Base-by-base conservation (phyloP, 1,140 invertebrate genomes). In the Caligus rogercresseyi region DNA sequence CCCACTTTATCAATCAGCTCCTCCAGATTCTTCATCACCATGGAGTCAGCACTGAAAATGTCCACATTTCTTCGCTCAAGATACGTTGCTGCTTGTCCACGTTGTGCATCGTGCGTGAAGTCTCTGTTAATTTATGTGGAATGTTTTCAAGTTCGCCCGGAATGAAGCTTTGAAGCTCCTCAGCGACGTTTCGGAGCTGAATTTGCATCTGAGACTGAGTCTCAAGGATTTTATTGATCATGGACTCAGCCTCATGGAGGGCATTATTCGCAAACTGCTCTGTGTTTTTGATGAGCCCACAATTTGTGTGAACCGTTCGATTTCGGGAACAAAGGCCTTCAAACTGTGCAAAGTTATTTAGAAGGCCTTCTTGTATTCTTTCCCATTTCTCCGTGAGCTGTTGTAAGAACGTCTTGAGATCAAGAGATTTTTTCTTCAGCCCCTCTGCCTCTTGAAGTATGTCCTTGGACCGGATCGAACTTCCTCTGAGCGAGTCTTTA, bases 1-100 rank as follows among this genome's bases (percentile, higher is more conserved):
- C 78, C 75, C 58, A 91, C 86, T 71, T 83, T 82, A 68, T 84
- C 78, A 24, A 79, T 78, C 0, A 92, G 74, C 54, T 80, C 78
- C 53, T 79, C 76, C 16, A 91, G 65, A 65, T 83, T 81, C 1
- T 75, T 72, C 0, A 77, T 68, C 21, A 84, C 74, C 0, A 78
- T 77, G 24, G 75, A 73, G 66, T 81, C 68, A 52, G 21, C 55
- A 13, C 56, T 54, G 11, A 51, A 66, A 26, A 25, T 68, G 24
- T 64, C 67, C 51, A 20, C n/a, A 20, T 20, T 56, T 56, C 54
- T 18, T 13, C 24, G 54, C 19, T 56, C 19, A 2, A 56, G 20
- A 25, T 56, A 56, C 1, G 20, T 56, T n/a, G 54, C 54, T 56
- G 54, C 20, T 56, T 56, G 18, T 56, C 54, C 1, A 56, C 54